These are phyloP conservation scores for Sussaba pulchella DNA, from an alignment of 2,888 invertebrate genomes.

Conservation along the genomic window DNA sequence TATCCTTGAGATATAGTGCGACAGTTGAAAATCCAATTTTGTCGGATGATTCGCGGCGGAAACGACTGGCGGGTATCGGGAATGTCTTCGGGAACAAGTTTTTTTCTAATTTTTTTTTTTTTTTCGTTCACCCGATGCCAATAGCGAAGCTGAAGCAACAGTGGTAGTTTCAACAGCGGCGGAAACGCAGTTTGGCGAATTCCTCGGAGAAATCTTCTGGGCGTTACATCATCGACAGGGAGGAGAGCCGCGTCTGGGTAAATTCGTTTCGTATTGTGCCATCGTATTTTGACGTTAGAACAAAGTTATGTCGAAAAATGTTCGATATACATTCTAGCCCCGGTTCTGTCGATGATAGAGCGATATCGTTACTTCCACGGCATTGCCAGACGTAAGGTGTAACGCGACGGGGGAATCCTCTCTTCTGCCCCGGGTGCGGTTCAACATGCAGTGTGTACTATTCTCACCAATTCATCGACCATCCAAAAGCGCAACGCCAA, in stretches of 20 bases:
- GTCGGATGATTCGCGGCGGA: conserved; percentile 76
- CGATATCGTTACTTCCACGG: conserved; percentile 35
- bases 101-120: conserved; percentile 5
- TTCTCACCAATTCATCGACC: background rate
- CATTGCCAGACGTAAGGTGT: background rate
- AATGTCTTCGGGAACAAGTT: conserved; percentile 56
- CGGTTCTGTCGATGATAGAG: conserved; percentile 21
- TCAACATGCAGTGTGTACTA: background rate
- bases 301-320: conserved; percentile 74
- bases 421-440: conserved; percentile 18
- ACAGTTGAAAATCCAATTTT: conserved; percentile 76
- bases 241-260: conserved; percentile 67
- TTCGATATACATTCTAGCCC: conserved; percentile 70
- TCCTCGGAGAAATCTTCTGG: conserved; percentile 83
- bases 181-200: conserved; percentile 70
- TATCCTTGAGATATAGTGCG: conserved; percentile 44
- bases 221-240: conserved; percentile 79
- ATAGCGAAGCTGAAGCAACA: conserved; percentile 22
- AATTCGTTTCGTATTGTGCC: conserved; percentile 79
- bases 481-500: too few relatives aligned
- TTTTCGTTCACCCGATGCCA: background rate
- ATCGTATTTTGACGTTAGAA: conserved; percentile 54
- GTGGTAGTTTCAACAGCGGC: conserved; percentile 32
- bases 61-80: conserved; percentile 71
- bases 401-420: background rate